A percentile compares a stretch with the other conserved stretches of the same genome.
These are phyloP conservation scores for Tetraneura akinire DNA, from an alignment of 1,140 invertebrate species.

Conservation along the genomic window DNA sequence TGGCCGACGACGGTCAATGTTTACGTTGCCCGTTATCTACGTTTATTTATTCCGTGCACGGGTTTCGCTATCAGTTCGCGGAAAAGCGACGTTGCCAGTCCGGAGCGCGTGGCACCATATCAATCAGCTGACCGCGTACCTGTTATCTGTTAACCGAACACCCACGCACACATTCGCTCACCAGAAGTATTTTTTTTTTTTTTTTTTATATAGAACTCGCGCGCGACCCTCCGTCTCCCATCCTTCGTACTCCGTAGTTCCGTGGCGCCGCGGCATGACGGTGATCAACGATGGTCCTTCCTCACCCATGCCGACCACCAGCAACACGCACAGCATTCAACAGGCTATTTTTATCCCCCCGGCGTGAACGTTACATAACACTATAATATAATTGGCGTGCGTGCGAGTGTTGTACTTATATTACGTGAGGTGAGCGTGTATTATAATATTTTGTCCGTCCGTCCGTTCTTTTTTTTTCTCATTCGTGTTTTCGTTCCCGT, in stretches of 20 bases:
- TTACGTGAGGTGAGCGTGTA: too few species aligned
- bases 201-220: neutral
- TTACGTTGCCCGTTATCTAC: constrained; percentile 25
- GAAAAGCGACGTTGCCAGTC: constrained; percentile 27
- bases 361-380: too few species aligned
- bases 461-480: too few species aligned
- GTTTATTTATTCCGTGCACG: neutral
- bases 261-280: neutral
- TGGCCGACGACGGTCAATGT: neutral
- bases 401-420: neutral
- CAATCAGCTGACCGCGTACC: neutral
- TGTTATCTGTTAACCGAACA: constrained; percentile 8
- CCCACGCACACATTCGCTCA: neutral
- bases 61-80: neutral
- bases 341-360: constrained; percentile 48
- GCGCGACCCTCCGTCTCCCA: neutral
- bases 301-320: neutral
- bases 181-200: too few species aligned
- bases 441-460: too few species aligned
- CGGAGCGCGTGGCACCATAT: neutral
- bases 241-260: neutral
- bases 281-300: neutral
- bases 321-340: neutral
- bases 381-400: too few species aligned
- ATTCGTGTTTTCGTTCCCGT: too few species aligned